Conservation (phyloP, 2,113 vertebrate genomes). For the Drymodes brunneopygia region DNA sequence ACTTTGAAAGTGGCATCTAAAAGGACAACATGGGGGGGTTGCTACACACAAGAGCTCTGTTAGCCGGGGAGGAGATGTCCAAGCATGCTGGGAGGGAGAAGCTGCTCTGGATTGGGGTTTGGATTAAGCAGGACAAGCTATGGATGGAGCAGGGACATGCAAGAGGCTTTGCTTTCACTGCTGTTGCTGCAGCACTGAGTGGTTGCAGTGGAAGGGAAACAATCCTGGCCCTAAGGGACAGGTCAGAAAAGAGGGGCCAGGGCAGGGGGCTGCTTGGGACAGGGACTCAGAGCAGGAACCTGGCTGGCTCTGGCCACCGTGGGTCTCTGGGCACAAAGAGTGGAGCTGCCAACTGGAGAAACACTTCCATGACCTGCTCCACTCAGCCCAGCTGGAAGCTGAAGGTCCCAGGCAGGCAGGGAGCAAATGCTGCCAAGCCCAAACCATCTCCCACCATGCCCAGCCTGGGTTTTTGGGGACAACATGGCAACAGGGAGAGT, state of each 20-base stretch:
- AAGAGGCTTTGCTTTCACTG: conserved; percentile 18
- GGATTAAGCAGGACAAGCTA: conserved; percentile 1
- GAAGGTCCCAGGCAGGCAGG: neutral
- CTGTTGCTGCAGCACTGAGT: neutral
- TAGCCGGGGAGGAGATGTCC: neutral
- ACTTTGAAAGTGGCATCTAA: neutral
- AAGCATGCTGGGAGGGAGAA: conserved; percentile 1
- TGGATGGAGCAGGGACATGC: conserved; percentile 30
- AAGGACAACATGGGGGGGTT: neutral
- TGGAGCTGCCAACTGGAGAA: neutral
- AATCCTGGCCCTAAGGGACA: neutral
- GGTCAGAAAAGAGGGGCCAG: neutral
- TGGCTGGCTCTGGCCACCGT: accelerated
- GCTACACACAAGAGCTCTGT: neutral
- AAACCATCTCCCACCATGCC: neutral
- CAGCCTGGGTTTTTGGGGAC: neutral
- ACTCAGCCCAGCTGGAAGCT: neutral
- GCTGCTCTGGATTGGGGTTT: neutral
- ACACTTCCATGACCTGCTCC: accelerated
- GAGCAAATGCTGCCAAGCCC: neutral
- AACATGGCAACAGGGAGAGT: neutral
- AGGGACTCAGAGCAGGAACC: neutral
- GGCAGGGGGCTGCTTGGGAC: neutral
- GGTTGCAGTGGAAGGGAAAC: neutral
- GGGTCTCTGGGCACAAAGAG: neutral